Percentiles rank a stretch among this genome's conserved stretches.
phyloP scores from a whole-genome alignment of 2,888 invertebrate species.

The Coenonympha glycerion region DNA sequence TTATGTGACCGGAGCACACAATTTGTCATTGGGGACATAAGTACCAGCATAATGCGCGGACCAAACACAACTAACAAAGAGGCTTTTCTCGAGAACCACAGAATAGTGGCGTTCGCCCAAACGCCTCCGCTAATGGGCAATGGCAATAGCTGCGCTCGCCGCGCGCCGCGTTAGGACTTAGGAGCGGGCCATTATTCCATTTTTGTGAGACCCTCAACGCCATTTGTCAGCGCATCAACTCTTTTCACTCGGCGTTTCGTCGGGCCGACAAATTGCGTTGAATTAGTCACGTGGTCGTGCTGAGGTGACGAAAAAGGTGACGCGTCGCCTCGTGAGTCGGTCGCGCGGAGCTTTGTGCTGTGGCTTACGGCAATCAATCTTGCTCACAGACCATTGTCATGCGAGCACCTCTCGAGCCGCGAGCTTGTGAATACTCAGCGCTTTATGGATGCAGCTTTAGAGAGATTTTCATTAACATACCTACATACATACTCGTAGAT shows the following conservation, averaged over 20 bases:
- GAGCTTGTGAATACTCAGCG: constrained; percentile 35
- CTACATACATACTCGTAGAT: neutral
- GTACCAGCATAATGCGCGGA: constrained; percentile 68
- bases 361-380: constrained; percentile 65
- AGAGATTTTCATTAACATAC: constrained; percentile 17
- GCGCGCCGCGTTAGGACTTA: constrained; percentile 69
- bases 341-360: constrained; percentile 47
- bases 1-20: constrained; percentile 51
- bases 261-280: constrained; percentile 70
- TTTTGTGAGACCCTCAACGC: constrained; percentile 71
- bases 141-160: constrained; percentile 60
- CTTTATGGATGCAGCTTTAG: constrained; percentile 23
- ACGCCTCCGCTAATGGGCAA: constrained; percentile 74
- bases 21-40: constrained; percentile 71
- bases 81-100: constrained; percentile 69
- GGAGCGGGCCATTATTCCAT: constrained; percentile 73
- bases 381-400: constrained; percentile 52
- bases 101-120: constrained; percentile 73
- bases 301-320: constrained; percentile 76
- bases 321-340: constrained; percentile 52
- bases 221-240: constrained; percentile 74
- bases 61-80: constrained; percentile 71
- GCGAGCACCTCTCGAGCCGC: constrained; percentile 49
- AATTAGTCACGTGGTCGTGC: constrained; percentile 71
- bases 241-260: constrained; percentile 67